These are phyloP conservation scores for Bovichtus diacanthus DNA, from an alignment of 2,797 vertebrate genomes.

Conservation along the genomic window DNA sequence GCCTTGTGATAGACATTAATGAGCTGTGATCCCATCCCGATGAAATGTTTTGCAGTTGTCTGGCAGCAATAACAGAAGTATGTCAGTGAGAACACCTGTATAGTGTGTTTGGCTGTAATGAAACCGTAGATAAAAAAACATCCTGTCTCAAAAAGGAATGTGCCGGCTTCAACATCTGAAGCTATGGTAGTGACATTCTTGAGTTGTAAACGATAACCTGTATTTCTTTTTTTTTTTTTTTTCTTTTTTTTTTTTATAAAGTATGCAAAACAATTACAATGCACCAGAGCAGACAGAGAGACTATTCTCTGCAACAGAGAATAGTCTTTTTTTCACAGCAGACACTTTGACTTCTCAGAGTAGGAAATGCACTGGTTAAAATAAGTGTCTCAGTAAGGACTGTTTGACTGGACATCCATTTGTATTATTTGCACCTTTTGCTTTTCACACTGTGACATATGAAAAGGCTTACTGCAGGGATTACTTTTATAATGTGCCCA, in stretches of 20 bases:
- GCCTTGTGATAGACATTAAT: background rate
- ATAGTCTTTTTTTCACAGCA: background rate
- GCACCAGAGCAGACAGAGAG: too few relatives aligned
- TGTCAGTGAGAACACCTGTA: background rate
- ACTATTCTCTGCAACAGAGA: too few relatives aligned
- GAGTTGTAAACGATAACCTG: too few relatives aligned
- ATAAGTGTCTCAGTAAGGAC: too few relatives aligned
- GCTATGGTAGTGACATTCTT: background rate
- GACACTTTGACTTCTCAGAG: background rate
- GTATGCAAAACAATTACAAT: too few relatives aligned
- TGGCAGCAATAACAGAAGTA: background rate
- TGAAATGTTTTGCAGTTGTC: too few relatives aligned
- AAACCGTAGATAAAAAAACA: background rate
- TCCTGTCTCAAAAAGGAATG: background rate
- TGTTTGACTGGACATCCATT: too few relatives aligned
- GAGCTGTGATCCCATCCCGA: too few relatives aligned
- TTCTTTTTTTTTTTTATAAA: too few relatives aligned
- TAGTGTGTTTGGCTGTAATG: background rate
- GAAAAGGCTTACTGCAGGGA: background rate
- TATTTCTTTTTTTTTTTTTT: too few relatives aligned
- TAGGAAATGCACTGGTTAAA: too few relatives aligned
- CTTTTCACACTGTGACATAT: background rate
- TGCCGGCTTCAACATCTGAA: background rate
- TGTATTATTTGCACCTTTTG: background rate
- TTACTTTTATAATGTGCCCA: background rate